Percentiles rank a stretch among this genome's conserved stretches.
These are phyloP conservation scores for Calycopis cecrops DNA, from an alignment of 1,140 invertebrate genomes.

Conservation along the genomic window DNA sequence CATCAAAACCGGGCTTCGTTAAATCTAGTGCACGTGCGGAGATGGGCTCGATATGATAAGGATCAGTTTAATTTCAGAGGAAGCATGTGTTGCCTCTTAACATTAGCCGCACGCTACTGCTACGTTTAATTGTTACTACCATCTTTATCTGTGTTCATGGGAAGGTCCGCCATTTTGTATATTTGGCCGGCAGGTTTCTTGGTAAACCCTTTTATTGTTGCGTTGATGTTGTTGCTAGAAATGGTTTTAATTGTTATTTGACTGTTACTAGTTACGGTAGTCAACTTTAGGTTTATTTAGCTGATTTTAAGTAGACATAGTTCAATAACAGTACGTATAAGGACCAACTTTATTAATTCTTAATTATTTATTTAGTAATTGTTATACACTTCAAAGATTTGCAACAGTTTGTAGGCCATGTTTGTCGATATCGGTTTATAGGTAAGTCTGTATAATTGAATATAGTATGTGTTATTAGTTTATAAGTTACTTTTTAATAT, in stretches of 20 bases:
- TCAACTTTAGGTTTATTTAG: too few relatives aligned
- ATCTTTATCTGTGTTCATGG: conserved; percentile 62
- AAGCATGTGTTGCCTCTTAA: conserved; percentile 50
- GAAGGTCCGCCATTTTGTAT: conserved; percentile 60
- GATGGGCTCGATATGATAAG: conserved; percentile 52
- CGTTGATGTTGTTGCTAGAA: not conserved
- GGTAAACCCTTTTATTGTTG: conserved; percentile 8
- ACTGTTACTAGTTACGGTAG: too few relatives aligned
- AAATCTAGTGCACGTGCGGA: conserved; percentile 62
- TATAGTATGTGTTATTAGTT: too few relatives aligned
- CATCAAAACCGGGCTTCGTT: conserved; percentile 38
- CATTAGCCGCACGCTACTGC: conserved; percentile 63
- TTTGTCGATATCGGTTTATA: too few relatives aligned
- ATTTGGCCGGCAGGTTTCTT: conserved; percentile 40
- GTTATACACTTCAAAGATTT: too few relatives aligned
- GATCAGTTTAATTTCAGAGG: conserved; percentile 62
- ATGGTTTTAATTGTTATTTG: not conserved
- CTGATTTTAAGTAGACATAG: too few relatives aligned
- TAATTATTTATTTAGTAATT: too few relatives aligned
- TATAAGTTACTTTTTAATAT: too few relatives aligned
- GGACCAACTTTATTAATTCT: too few relatives aligned
- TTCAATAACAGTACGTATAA: too few relatives aligned
- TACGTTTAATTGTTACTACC: conserved; percentile 67
- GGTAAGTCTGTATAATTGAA: too few relatives aligned
- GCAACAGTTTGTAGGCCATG: too few relatives aligned